Conservation (phyloP, 1,140 invertebrate genomes). For the Acromyrmex heyeri region DNA sequence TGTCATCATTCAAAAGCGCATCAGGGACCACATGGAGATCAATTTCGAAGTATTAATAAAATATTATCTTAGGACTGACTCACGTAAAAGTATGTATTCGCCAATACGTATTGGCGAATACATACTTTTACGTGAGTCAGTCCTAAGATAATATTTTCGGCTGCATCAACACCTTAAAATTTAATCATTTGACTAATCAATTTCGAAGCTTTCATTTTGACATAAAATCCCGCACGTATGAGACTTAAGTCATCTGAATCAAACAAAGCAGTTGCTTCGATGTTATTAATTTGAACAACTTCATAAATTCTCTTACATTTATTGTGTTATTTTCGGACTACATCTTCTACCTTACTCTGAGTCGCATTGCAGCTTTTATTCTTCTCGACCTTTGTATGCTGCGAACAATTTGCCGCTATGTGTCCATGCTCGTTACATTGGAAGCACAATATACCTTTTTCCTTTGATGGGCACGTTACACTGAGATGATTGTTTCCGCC, state of each 20-base stretch:
- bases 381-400: background rate
- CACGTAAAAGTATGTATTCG: no score
- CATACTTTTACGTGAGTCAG: background rate
- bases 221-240: background rate
- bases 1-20: background rate
- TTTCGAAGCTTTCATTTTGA: background rate
- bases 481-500: background rate
- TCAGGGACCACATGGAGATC: constrained; percentile 10
- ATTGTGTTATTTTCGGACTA: background rate
- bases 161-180: background rate
- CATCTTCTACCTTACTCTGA: background rate
- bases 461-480: background rate
- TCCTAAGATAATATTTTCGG: background rate
- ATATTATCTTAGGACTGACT: no score
- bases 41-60: background rate
- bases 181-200: background rate
- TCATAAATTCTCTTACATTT: background rate
- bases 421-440: background rate
- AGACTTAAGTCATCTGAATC: background rate
- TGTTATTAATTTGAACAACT: background rate
- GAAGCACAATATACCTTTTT: background rate
- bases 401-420: background rate
- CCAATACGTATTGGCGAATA: no score
- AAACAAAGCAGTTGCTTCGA: background rate
- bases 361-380: background rate